A percentile compares a stretch with the other conserved stretches of the same genome.
Evolutionary conservation across 2,888 invertebrate genomes (phyloP).

Genomic region (Schizaphis graminum): DNA sequence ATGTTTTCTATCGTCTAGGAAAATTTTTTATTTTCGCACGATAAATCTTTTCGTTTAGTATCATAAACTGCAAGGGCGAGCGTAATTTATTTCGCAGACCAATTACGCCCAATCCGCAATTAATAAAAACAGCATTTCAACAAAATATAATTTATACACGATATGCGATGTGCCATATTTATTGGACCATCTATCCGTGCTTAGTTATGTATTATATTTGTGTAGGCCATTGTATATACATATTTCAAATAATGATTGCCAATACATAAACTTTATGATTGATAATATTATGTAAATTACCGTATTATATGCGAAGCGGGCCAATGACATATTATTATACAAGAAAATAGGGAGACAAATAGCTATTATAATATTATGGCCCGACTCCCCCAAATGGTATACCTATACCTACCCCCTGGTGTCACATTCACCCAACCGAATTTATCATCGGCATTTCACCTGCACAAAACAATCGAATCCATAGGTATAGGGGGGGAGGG

Average conservation of each 20-base stretch:
- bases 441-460: not conserved
- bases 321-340: not conserved
- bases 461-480: not conserved
- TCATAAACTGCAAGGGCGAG: not conserved
- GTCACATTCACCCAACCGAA: not conserved
- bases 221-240: not conserved
- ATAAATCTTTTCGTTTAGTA: not conserved
- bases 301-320: not conserved
- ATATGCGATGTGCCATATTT: not conserved
- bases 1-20: not conserved
- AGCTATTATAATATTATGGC: not conserved
- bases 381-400: not conserved
- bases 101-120: not conserved
- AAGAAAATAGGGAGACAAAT: slow-evolving; percentile 2
- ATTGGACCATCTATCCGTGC: not conserved
- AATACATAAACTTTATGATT: not conserved
- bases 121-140: not conserved
- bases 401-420: not conserved
- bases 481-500: not conserved
- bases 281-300: slow-evolving; percentile 17
- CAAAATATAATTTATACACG: not conserved
- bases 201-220: not conserved
- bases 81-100: not conserved
- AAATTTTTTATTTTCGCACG: not conserved
- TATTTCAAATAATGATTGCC: not conserved